phyloP scores from a whole-genome alignment of 1,140 invertebrate genomes.

The Drosophila kepulauana region DNA sequence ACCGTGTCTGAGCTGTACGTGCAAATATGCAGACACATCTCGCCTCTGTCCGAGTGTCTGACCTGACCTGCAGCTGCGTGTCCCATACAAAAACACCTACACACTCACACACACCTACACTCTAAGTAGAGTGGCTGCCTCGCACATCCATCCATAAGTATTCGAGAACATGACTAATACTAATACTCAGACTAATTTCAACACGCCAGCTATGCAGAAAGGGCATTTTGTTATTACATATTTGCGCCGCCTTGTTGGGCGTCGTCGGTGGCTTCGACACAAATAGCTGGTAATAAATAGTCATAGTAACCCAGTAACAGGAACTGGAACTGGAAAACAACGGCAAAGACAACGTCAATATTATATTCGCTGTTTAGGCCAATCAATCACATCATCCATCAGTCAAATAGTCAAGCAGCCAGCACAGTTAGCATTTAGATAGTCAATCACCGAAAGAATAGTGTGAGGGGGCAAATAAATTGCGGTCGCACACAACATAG shows the following conservation, averaged over 20 bases:
- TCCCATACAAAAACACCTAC: no score
- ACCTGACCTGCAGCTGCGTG: conserved; percentile 15
- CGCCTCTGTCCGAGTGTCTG: neutral
- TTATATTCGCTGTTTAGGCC: conserved; percentile 57
- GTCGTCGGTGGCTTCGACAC: conserved; percentile 38
- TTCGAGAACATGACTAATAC: conserved; percentile 66
- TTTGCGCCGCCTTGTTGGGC: conserved; percentile 38
- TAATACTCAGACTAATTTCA: conserved; percentile 65
- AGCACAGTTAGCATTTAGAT: conserved; percentile 10
- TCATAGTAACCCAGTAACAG: conserved; percentile 59
- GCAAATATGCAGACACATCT: conserved; percentile 41
- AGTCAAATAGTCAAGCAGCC: conserved; percentile 54
- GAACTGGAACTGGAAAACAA: conserved; percentile 15
- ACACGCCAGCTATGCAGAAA: conserved; percentile 35
- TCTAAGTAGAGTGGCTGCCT: neutral
- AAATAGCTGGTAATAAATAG: conserved; percentile 69
- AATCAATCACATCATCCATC: conserved; percentile 72
- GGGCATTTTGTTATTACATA: conserved; percentile 41
- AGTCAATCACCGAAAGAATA: conserved; percentile 14
- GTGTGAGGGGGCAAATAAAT: no score
- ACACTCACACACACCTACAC: neutral
- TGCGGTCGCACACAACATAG: no score
- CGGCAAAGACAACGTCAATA: conserved; percentile 27
- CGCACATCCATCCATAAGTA: conserved; percentile 26
- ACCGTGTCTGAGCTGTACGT: conserved; percentile 20